These are phyloP conservation scores for Zootoca vivipara DNA, from an alignment of 2,113 vertebrate genomes.

Conservation along the genomic window DNA sequence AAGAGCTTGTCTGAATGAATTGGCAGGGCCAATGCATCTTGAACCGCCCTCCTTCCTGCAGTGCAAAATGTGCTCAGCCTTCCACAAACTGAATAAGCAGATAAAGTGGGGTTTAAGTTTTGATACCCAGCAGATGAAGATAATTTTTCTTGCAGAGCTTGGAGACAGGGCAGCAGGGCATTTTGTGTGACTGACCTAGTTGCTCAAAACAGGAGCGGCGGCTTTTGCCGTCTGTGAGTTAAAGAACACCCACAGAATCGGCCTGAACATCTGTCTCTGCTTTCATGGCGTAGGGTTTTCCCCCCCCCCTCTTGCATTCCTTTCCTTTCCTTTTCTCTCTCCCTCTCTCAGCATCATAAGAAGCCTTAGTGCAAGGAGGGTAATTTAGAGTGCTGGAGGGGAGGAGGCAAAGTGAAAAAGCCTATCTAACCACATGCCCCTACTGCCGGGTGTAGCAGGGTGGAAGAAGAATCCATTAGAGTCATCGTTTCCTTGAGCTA, in stretches of 20 bases:
- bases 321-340: not conserved
- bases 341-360: not conserved
- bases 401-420: not conserved
- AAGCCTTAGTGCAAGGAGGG: not conserved
- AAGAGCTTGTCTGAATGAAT: not conserved
- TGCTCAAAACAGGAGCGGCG: not conserved
- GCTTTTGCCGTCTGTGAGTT: not conserved
- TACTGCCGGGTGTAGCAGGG: not conserved
- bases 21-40: not conserved
- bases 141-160: not conserved
- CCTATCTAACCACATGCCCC: not conserved
- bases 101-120: not conserved
- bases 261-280: not conserved
- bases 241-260: not conserved
- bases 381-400: not conserved
- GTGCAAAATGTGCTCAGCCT: not conserved
- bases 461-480: not conserved
- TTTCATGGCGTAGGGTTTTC: not conserved
- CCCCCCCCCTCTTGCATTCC: no score
- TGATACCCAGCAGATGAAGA: not conserved
- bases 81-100: not conserved
- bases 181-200: not conserved
- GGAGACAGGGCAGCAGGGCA: not conserved
- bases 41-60: not conserved
- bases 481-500: not conserved